phyloP scores from a whole-genome alignment of 2,797 vertebrate genomes.

The Eupleurogrammus muticus region DNA sequence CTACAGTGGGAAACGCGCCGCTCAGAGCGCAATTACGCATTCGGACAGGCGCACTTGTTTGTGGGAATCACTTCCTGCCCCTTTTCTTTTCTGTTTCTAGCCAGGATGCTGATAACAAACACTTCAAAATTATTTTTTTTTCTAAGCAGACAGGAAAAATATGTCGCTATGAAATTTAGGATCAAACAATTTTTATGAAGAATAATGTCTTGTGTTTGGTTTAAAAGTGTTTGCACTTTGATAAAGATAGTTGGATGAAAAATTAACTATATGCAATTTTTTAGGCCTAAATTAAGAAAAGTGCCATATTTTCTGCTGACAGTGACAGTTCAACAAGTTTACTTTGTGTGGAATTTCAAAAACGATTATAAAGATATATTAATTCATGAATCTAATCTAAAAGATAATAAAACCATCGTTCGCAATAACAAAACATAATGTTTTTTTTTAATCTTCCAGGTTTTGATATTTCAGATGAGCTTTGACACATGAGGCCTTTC shows the following conservation, averaged over 20 bases:
- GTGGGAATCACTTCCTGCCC: constrained; percentile 47
- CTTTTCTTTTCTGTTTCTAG: constrained; percentile 36
- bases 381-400: neutral
- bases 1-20: constrained; percentile 58
- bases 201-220: neutral
- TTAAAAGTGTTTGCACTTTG: neutral
- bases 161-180: neutral
- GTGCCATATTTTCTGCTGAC: neutral
- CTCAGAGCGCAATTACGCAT: constrained; percentile 56
- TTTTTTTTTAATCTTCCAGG: neutral
- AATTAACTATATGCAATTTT: neutral
- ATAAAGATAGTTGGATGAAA: neutral
- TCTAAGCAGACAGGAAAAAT: neutral
- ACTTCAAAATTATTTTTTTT: constrained; percentile 1
- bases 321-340: neutral
- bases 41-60: constrained; percentile 52
- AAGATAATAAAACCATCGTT: neutral
- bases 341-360: neutral
- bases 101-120: constrained; percentile 33
- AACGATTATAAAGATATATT: neutral
- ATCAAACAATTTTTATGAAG: neutral
- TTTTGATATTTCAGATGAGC: neutral
- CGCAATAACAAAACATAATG: neutral
- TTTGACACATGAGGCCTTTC: constrained; percentile 12
- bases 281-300: neutral